Conservation (phyloP, 1,140 invertebrate genomes). For the Cotesia vestalis region DNA sequence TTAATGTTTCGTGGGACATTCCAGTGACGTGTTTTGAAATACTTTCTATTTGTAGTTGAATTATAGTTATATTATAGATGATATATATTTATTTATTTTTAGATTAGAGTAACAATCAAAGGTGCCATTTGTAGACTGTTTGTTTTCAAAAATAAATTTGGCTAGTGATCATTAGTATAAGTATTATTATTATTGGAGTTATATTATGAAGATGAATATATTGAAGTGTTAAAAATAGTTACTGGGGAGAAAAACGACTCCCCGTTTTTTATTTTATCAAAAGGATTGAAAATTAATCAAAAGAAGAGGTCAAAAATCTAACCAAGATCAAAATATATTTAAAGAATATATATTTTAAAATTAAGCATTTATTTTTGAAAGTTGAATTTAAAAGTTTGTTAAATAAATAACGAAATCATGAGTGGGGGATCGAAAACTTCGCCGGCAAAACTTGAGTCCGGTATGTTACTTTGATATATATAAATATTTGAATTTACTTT, state of each 20-base stretch:
- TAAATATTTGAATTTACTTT: background rate
- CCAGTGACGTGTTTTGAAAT: background rate
- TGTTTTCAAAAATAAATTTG: no score
- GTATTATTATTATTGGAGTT: no score
- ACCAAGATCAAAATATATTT: background rate
- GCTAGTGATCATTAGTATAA: no score
- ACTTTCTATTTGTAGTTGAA: conserved; percentile 5
- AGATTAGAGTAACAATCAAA: no score
- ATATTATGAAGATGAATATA: conserved; percentile 34
- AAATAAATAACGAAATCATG: conserved; percentile 40
- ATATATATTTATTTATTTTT: no score
- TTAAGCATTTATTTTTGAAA: background rate
- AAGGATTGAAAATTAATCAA: background rate
- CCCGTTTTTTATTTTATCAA: background rate
- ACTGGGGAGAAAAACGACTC: conserved; percentile 8
- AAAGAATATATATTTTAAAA: background rate
- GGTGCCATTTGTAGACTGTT: no score
- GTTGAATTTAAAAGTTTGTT: background rate
- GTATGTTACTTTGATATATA: conserved; percentile 45
- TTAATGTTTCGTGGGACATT: background rate
- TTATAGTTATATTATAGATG: no score
- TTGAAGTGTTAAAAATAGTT: conserved; percentile 34
- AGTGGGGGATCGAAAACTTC: conserved; percentile 51
- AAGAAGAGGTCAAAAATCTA: background rate
- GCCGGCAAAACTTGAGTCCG: conserved; percentile 48